Evolutionary conservation across 2,113 vertebrate species (phyloP).

Genomic region (Cyanoderma ruficeps): DNA sequence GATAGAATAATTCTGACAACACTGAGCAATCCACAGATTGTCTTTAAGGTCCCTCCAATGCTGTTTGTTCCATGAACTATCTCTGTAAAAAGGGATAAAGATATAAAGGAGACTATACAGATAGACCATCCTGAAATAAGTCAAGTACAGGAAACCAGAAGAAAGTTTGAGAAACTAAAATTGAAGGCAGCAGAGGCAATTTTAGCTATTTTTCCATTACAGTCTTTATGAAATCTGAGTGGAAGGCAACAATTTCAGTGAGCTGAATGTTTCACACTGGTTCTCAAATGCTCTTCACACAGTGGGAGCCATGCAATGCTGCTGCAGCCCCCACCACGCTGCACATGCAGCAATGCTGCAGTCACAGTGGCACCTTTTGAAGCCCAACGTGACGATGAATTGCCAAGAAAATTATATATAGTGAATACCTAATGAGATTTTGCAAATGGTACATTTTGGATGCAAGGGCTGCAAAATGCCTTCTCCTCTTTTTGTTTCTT

Average conservation of each 20-base stretch:
- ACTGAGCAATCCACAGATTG: not conserved
- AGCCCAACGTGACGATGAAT: fast-evolving
- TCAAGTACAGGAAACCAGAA: not conserved
- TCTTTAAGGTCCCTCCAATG: not conserved
- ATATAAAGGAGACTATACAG: not conserved
- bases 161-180: not conserved
- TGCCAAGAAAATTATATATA: not conserved
- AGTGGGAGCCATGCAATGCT: fast-evolving
- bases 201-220: not conserved
- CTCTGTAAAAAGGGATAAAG: not conserved
- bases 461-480: not conserved
- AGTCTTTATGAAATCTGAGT: not conserved
- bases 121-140: not conserved
- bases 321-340: not conserved
- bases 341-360: fast-evolving
- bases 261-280: not conserved
- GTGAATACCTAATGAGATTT: not conserved
- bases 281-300: not conserved
- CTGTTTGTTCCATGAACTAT: not conserved
- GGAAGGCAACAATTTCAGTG: not conserved
- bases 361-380: not conserved
- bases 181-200: not conserved
- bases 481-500: not conserved
- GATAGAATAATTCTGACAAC: not conserved
- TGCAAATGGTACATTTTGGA: not conserved